Evolutionary conservation across 2,888 invertebrate species (phyloP), one percentile per base, ranked within the genome.

Genomic region (Papilio protenor): DNA sequence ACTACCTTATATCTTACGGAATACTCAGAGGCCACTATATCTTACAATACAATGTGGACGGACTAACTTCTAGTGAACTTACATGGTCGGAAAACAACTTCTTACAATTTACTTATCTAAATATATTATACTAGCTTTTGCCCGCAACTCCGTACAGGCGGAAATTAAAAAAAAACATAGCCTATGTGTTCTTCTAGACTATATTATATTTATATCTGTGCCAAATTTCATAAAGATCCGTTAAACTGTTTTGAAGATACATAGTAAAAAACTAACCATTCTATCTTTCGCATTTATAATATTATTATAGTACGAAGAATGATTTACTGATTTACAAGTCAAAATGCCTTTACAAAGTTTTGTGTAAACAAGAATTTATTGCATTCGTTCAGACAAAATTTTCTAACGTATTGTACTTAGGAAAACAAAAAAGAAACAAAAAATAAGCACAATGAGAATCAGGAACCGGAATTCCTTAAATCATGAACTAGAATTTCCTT

Each of bases 61-160:
- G 66, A 52, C 18, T 23, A 72, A 78, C 75, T 78, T 75, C 55
- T 57, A n/a, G 64, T 47, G n/a, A 78, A 78, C 72, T 78, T 72
- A 72, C 47, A 75, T 47, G 55, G 45, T 64, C 8, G 64, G 75
- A 77, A 74, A 74, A 78, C 57, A 75, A 72, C 40, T 78, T 71
- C 69, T 69, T 57, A 33, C 74, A 77, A 77, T 78, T 78, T 57
- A 47, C 72, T 75, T 75, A 75, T 75, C 71, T 75, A 49, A 72
- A 75, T 78, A 66, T 75, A 57, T 75, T 72, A 75, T 75, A 64
- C 73, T 47, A 23, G 14, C 18, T 23, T 33, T 75, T 57, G 23
- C 64, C 8, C 40, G 40, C 40, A 8, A 40, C 6, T 40, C 8
- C 40, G 40, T 40, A 40, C 8, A 40, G 40, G 40, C 40, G 8